Evolutionary conservation across 2,888 invertebrate species (phyloP), one percentile per base, ranked within the genome.

Genomic region (Fabriciana adippe): DNA sequence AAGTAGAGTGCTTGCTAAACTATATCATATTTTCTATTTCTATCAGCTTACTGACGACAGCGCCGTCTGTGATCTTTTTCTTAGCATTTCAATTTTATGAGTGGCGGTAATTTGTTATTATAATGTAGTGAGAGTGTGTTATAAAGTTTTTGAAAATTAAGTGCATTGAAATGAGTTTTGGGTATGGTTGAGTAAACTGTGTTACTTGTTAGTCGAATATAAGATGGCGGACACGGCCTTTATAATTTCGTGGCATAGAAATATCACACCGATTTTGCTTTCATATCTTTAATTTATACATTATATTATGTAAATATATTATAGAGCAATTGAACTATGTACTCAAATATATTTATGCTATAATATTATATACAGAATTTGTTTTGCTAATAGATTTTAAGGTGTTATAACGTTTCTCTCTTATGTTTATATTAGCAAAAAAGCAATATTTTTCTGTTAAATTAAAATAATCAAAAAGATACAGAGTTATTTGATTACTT

Each of bases 61-160:
- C 90, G 90, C 90, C 88, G 87, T 87, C 87, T 86, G 84, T 82
- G 79, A 79, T 73, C 70, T 75, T 75, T 76, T 76, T 75, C 73
- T 69, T 75, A 79, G 75, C 76, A 77, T 83, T 82, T 81, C 74
- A 76, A 62, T 57, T 47, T 66, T 78, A 51, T 66, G 66, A 73
- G 81, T 88, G 86, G 84, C 85, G 85, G 84, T 87, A 83, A 81
- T 83, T 85, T 83, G 75, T 78, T 80, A 68, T 62, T 64, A 65
- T 61, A 61, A 59, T 64, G 21, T 57, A 45, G 67, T 71, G 73
- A 55, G 66, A 70, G 64, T 72, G 63, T 61, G 64, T 54, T 59
- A 63, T 63, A n/a, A 35, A 41, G 65, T 15, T 55, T 66, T 63
- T 53, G 41, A 26, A 61, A 55, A 64, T 31, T 50, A 64, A 55